A percentile compares a stretch with the other conserved stretches of the same genome.
Conservation (phyloP, 2,797 vertebrate genomes). For the Sphaeramia orbicularis region DNA sequence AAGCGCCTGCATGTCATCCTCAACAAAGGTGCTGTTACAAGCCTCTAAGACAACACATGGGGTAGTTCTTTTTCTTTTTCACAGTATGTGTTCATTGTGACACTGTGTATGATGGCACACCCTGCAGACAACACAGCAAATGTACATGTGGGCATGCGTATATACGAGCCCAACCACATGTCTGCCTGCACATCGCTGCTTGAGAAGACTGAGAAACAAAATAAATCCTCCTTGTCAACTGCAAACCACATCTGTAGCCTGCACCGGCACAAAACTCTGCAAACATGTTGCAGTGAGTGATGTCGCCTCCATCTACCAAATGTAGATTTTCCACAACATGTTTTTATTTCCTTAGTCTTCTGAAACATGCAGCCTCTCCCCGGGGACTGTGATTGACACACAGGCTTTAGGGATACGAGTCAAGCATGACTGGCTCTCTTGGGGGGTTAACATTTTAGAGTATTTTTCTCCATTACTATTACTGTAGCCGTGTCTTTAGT, state of each 20-base stretch:
- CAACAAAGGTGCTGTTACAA: slow-evolving; percentile 60
- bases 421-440: slow-evolving; percentile 77
- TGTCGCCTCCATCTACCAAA: slow-evolving; percentile 74
- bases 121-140: slow-evolving; percentile 67
- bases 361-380: slow-evolving; percentile 70
- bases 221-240: slow-evolving; percentile 52
- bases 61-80: slow-evolving; percentile 53
- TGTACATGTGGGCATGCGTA: slow-evolving; percentile 61
- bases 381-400: slow-evolving; percentile 78
- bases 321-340: slow-evolving; percentile 78
- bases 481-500: slow-evolving; percentile 57
- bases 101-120: slow-evolving; percentile 64
- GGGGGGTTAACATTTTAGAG: slow-evolving; percentile 65
- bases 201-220: slow-evolving; percentile 46
- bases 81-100: slow-evolving; percentile 62
- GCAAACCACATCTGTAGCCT: slow-evolving; percentile 73
- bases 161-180: slow-evolving; percentile 71
- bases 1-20: slow-evolving; percentile 50
- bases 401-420: slow-evolving; percentile 76
- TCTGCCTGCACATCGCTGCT: slow-evolving; percentile 37
- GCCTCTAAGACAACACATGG: slow-evolving; percentile 57
- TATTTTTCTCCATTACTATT: slow-evolving; percentile 70
- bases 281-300: slow-evolving; percentile 72
- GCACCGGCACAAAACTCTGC: slow-evolving; percentile 61
- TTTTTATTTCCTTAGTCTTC: slow-evolving; percentile 77